Evolutionary conservation across 2,888 invertebrate species (phyloP).

Genomic region (Spilosoma lubricipeda): DNA sequence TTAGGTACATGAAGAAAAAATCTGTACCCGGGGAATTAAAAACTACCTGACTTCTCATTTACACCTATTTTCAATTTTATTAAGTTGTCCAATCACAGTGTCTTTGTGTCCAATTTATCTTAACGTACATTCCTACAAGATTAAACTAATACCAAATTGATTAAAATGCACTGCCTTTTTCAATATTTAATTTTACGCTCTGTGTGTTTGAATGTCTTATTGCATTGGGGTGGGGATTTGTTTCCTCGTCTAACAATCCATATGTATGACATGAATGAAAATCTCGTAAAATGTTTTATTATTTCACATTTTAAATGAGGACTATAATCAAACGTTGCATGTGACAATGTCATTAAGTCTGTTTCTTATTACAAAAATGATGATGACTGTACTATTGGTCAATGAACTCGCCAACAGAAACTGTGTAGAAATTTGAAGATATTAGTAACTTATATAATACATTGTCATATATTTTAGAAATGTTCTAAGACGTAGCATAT

Average conservation of each 20-base stretch:
- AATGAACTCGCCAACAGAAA: conserved; percentile 5
- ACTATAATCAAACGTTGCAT: conserved; percentile 11
- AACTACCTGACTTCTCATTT: no score
- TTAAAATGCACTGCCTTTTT: conserved; percentile 83
- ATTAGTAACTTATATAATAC: conserved; percentile 2
- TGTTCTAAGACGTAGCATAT: no score
- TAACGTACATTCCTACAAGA: conserved; percentile 80
- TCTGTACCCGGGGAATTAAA: no score
- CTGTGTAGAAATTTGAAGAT: background rate
- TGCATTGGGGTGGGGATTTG: conserved; percentile 61
- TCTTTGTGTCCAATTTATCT: conserved; percentile 60
- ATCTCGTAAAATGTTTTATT: background rate
- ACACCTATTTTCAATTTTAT: background rate
- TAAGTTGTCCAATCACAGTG: conserved; percentile 22
- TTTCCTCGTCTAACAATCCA: background rate
- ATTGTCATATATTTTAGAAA: background rate
- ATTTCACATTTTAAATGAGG: background rate
- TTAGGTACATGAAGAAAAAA: no score
- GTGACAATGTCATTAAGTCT: conserved; percentile 2
- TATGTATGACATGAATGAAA: background rate
- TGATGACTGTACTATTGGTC: background rate
- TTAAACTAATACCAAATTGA: conserved; percentile 85
- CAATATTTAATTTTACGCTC: conserved; percentile 81
- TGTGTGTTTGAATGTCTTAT: conserved; percentile 65
- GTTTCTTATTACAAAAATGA: conserved; percentile 7